These are phyloP conservation scores for Melangyna quadrimaculata DNA, from an alignment of 2,888 invertebrate species.

Conservation along the genomic window DNA sequence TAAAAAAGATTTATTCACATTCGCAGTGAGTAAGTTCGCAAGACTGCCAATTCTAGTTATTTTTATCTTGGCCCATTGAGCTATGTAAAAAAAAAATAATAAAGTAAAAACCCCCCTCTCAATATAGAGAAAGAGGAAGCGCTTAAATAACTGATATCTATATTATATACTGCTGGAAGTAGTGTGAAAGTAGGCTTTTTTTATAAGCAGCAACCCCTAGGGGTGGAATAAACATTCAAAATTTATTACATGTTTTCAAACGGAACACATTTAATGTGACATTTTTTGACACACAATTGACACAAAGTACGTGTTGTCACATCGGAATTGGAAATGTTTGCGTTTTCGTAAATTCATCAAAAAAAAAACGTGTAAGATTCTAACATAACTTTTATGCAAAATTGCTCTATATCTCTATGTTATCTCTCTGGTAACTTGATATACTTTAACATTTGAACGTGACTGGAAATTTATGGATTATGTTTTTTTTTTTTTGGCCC, in stretches of 20 bases:
- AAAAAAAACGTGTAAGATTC: neutral
- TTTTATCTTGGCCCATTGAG: neutral
- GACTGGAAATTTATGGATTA: neutral
- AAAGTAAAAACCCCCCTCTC: neutral
- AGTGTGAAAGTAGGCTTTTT: neutral
- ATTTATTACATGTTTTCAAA: slow-evolving; percentile 31
- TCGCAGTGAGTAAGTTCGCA: neutral
- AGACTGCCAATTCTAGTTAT: neutral
- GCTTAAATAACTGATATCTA: slow-evolving; percentile 10
- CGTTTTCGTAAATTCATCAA: slow-evolving; percentile 7
- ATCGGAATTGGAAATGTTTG: slow-evolving; percentile 14
- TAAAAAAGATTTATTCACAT: too few relatives aligned
- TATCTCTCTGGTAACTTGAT: neutral
- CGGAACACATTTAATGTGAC: slow-evolving; percentile 10
- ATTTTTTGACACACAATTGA: slow-evolving; percentile 5
- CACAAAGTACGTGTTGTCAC: slow-evolving; percentile 8
- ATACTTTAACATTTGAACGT: neutral
- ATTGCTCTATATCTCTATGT: neutral
- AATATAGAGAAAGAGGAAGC: slow-evolving; percentile 2
- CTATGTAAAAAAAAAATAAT: neutral
- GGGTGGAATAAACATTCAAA: slow-evolving; percentile 21
- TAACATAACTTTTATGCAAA: slow-evolving; percentile 7
- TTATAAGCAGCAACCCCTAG: neutral
- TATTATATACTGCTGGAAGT: neutral
- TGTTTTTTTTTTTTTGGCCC: neutral